These are phyloP conservation scores for Zosterops pallidus DNA, from an alignment of 2,113 vertebrate species.

Conservation along the genomic window DNA sequence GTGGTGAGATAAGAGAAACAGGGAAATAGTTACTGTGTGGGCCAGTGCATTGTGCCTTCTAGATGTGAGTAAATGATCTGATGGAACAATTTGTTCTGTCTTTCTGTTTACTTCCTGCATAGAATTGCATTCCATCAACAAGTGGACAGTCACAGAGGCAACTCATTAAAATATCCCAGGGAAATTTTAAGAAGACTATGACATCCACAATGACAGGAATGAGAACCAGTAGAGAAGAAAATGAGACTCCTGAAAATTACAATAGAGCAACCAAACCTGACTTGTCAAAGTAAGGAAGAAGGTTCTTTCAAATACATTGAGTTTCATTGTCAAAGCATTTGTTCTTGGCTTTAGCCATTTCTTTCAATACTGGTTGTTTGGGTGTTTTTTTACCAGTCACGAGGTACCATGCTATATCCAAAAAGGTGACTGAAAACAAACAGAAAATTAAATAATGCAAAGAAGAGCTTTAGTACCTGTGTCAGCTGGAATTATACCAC, in stretches of 20 bases:
- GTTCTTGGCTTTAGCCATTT: background rate
- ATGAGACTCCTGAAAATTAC: background rate
- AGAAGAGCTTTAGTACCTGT: background rate
- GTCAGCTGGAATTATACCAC: background rate
- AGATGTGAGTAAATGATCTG: background rate
- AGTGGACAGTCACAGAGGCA: background rate
- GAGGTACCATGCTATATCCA: background rate
- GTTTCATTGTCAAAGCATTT: background rate
- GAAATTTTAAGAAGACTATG: background rate
- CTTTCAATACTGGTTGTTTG: background rate
- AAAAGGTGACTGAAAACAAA: background rate
- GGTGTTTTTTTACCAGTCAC: background rate
- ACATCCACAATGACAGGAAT: background rate
- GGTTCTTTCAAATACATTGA: background rate
- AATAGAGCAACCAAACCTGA: background rate
- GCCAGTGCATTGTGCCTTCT: background rate
- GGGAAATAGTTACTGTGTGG: background rate
- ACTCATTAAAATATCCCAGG: background rate
- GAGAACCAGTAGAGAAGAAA: background rate
- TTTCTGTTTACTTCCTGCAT: background rate
- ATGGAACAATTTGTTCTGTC: background rate
- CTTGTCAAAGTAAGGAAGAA: background rate
- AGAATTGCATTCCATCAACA: background rate
- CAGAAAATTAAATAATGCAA: background rate
- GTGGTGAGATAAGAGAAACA: background rate